These are phyloP conservation scores for Neomonachus schauinslandi DNA, from an alignment of 2,113 vertebrate genomes.

Conservation along the genomic window DNA sequence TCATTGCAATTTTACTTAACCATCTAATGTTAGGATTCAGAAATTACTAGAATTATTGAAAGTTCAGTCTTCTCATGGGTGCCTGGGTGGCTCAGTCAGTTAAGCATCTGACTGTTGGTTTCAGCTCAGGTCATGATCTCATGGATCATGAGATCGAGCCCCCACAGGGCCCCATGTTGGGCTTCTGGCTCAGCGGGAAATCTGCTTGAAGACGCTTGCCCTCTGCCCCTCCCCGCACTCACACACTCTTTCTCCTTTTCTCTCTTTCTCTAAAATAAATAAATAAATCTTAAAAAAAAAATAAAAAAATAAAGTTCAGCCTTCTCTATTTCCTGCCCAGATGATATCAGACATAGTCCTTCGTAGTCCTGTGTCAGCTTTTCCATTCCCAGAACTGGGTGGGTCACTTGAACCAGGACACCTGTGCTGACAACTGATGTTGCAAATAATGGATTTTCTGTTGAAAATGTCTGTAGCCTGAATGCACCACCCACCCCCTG, in stretches of 20 bases:
- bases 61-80: slow-evolving; percentile 67
- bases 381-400: slow-evolving; percentile 85
- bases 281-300: not conserved
- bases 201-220: not conserved
- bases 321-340: slow-evolving; percentile 83
- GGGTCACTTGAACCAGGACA: slow-evolving; percentile 70
- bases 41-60: slow-evolving; percentile 71
- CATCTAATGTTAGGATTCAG: slow-evolving; percentile 55
- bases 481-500: slow-evolving; percentile 58
- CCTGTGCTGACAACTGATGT: slow-evolving; percentile 80
- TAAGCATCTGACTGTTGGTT: not conserved
- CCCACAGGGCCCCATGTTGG: not conserved
- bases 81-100: not conserved
- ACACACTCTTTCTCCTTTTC: not conserved
- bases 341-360: slow-evolving; percentile 73
- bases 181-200: not conserved
- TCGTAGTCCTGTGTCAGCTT: slow-evolving; percentile 73
- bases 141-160: not conserved
- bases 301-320: slow-evolving; percentile 50
- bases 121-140: not conserved
- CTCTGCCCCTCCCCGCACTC: not conserved
- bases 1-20: not conserved
- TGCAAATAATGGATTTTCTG: slow-evolving; percentile 77
- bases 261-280: not conserved
- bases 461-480: slow-evolving; percentile 75